Evolutionary conservation across 2,797 vertebrate genomes (phyloP).

Genomic region (Sciurus vulgaris): DNA sequence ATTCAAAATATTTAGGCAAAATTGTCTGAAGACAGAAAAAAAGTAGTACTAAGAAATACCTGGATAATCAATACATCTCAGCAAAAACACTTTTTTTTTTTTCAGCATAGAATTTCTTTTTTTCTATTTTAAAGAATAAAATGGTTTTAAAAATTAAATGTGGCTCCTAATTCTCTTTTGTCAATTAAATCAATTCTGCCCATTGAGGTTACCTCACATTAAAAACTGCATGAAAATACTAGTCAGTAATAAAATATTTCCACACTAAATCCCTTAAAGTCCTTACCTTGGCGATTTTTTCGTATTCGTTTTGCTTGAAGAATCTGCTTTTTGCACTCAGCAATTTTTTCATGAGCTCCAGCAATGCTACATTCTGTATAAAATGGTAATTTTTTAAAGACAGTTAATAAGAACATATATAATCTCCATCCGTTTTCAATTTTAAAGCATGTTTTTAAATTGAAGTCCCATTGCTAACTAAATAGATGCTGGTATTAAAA

Average conservation of each 20-base stretch:
- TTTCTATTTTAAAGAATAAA: constrained; percentile 47
- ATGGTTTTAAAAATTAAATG: constrained; percentile 56
- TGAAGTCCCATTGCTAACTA: constrained; percentile 49
- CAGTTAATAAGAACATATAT: constrained; percentile 30
- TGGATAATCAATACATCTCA: constrained; percentile 36
- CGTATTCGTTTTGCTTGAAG: constrained; percentile 97
- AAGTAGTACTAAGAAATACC: background rate
- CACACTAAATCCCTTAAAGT: constrained; percentile 55
- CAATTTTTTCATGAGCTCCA: constrained; percentile 97
- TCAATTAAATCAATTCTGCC: constrained; percentile 48
- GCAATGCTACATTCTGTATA: constrained; percentile 94
- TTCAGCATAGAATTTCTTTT: constrained; percentile 1
- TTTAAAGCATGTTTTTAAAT: constrained; percentile 68
- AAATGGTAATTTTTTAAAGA: constrained; percentile 58
- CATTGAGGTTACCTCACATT: constrained; percentile 36
- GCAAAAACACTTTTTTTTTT: background rate
- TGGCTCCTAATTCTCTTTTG: constrained; percentile 61
- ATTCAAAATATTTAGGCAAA: constrained; percentile 27
- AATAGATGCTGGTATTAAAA: constrained; percentile 17
- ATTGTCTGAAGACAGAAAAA: background rate
- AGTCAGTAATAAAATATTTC: constrained; percentile 60
- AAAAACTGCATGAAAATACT: constrained; percentile 60
- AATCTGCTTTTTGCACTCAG: constrained; percentile 99
- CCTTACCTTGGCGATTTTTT: constrained; percentile 98
- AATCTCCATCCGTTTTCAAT: constrained; percentile 52